These are phyloP conservation scores for Halictus ligatus DNA, from an alignment of 2,888 invertebrate species.

Conservation along the genomic window DNA sequence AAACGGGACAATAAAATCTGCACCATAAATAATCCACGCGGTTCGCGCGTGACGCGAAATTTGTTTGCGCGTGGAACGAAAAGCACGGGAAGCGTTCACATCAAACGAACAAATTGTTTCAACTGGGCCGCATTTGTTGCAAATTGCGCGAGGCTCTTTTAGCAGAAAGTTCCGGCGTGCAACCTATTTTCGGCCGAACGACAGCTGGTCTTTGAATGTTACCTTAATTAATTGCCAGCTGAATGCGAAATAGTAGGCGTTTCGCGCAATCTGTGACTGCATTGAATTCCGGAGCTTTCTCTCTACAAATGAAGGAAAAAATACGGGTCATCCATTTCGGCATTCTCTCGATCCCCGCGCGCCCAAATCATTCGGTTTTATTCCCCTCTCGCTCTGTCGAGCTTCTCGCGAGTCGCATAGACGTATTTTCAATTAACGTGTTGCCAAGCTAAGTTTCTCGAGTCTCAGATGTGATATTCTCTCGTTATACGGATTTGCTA, in stretches of 20 bases:
- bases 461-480: too few relatives aligned
- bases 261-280: conserved; percentile 51
- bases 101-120: conserved; percentile 65
- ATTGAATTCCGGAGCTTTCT: conserved; percentile 32
- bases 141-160: conserved; percentile 49
- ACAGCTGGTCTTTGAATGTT: conserved; percentile 59
- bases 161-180: not conserved
- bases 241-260: conserved; percentile 50
- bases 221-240: conserved; percentile 54
- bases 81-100: conserved; percentile 32
- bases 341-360: not conserved
- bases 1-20: conserved; percentile 70
- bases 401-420: not conserved
- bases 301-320: conserved; percentile 9
- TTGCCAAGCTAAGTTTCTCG: not conserved
- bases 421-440: not conserved
- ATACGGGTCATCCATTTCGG: not conserved
- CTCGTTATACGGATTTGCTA: not conserved
- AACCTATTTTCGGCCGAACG: conserved; percentile 48
- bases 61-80: conserved; percentile 50
- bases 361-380: not conserved
- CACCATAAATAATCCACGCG: conserved; percentile 64
- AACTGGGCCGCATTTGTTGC: conserved; percentile 53
- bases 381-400: not conserved
- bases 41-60: conserved; percentile 63